These are phyloP conservation scores for Sisyra terminalis DNA, from an alignment of 2,888 invertebrate genomes.

Conservation along the genomic window DNA sequence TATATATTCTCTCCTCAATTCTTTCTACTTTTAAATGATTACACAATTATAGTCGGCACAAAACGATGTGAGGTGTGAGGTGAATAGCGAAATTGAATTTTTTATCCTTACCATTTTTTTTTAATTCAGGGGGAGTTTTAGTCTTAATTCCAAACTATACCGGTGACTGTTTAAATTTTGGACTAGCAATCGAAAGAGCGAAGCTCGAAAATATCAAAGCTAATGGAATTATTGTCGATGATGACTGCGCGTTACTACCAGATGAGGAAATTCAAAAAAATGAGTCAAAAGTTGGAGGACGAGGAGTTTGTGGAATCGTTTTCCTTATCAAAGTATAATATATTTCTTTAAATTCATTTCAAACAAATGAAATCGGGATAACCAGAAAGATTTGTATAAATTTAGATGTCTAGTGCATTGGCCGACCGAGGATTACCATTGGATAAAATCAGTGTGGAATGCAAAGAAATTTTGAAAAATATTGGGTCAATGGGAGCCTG, in stretches of 20 bases:
- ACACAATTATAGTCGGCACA: too few relatives aligned
- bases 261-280: conserved; percentile 9
- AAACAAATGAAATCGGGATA: too few relatives aligned
- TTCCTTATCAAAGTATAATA: conserved; percentile 33
- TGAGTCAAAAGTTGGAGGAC: conserved; percentile 35
- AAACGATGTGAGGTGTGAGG: too few relatives aligned
- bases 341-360: too few relatives aligned
- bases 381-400: too few relatives aligned
- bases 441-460: conserved; percentile 29
- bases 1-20: too few relatives aligned
- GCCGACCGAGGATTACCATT: conserved; percentile 38
- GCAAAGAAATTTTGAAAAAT: conserved; percentile 27
- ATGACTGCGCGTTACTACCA: conserved; percentile 37
- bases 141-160: conserved; percentile 59
- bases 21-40: too few relatives aligned
- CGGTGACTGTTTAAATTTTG: conserved; percentile 60
- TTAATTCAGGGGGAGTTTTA: conserved; percentile 44
- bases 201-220: conserved; percentile 35
- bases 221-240: conserved; percentile 39
- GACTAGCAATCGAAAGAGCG: conserved; percentile 53
- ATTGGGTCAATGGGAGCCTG: conserved; percentile 56
- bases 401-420: conserved; percentile 52
- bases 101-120: too few relatives aligned
- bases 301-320: conserved; percentile 48
- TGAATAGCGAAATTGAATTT: too few relatives aligned